phyloP scores from a whole-genome alignment of 2,113 vertebrate genomes.

The Notothenia coriiceps region DNA sequence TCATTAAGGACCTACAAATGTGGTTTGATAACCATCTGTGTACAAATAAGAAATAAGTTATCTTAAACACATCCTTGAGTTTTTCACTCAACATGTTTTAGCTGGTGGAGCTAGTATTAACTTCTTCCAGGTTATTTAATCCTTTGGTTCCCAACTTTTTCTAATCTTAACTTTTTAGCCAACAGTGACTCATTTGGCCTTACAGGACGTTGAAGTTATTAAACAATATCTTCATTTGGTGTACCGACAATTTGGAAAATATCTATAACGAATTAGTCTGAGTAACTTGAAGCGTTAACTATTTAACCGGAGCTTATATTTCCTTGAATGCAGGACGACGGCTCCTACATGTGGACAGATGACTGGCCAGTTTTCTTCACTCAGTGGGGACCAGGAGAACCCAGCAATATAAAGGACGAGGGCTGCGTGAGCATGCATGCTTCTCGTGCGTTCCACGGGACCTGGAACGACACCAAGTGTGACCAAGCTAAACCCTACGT shows the following conservation, averaged over 20 bases:
- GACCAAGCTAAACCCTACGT: constrained; percentile 76
- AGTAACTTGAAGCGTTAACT: no score
- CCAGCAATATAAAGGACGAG: constrained; percentile 75
- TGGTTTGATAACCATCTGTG: no score
- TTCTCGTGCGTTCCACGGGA: constrained; percentile 71
- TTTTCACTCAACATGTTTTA: no score
- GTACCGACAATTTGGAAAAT: background rate
- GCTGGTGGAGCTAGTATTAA: background rate
- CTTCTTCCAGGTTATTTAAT: background rate
- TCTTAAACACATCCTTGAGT: no score
- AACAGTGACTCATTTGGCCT: background rate
- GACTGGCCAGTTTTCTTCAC: constrained; percentile 86
- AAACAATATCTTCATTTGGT: background rate
- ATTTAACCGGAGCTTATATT: background rate
- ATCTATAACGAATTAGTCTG: background rate
- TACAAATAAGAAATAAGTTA: no score
- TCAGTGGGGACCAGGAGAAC: constrained; percentile 86
- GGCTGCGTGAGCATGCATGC: constrained; percentile 84
- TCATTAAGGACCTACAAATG: background rate
- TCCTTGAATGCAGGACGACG: constrained; percentile 57
- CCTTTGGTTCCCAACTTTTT: background rate
- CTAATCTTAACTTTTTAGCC: background rate
- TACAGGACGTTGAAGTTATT: background rate
- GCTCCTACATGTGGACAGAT: constrained; percentile 78
- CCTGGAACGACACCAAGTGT: constrained; percentile 86